Percentiles rank a stretch among this genome's conserved stretches.
Evolutionary conservation across 2,113 vertebrate genomes (phyloP).

Genomic region (Pantherophis guttatus): DNA sequence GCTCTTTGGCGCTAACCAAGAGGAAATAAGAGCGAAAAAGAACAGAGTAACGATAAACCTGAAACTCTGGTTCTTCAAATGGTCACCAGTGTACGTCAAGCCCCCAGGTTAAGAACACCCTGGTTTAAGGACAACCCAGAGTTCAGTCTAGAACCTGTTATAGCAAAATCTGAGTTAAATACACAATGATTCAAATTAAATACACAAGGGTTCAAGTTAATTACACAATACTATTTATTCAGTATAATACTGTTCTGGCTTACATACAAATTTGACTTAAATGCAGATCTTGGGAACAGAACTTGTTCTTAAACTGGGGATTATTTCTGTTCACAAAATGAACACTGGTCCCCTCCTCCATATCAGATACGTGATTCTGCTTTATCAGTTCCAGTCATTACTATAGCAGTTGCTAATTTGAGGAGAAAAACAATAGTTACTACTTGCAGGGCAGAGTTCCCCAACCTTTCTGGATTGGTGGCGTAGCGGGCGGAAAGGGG

Average conservation of each 20-base stretch:
- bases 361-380: neutral
- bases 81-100: neutral
- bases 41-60: neutral
- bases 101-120: neutral
- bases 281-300: neutral
- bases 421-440: neutral
- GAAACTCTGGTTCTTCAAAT: neutral
- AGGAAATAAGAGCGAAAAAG: neutral
- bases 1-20: neutral
- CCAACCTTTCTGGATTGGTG: too few species aligned
- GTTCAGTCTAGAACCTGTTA: neutral
- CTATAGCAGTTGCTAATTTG: neutral
- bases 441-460: neutral
- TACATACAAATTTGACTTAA: neutral
- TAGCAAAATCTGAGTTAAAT: neutral
- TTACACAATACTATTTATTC: neutral
- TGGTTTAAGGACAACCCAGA: neutral
- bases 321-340: neutral
- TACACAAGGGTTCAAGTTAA: neutral
- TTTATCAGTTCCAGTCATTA: neutral
- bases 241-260: neutral
- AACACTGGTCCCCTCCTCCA: neutral
- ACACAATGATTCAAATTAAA: neutral
- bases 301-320: neutral
- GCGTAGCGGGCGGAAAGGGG: too few species aligned